Conservation (phyloP, 2,888 invertebrate genomes). For the Drosophila picticornis region DNA sequence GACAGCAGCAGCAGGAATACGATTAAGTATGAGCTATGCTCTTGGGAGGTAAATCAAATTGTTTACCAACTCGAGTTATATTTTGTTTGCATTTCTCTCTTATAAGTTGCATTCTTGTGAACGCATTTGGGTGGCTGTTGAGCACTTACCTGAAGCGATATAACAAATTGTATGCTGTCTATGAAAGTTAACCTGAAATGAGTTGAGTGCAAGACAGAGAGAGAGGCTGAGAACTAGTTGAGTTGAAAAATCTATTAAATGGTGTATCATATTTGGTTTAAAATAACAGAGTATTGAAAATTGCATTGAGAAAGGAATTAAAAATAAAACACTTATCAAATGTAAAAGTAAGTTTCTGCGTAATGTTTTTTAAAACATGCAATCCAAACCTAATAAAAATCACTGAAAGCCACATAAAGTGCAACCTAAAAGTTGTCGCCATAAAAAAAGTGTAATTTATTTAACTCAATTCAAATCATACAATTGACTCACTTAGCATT, state of each 20-base stretch:
- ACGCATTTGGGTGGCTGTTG: conserved; percentile 13
- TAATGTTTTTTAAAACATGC: not conserved
- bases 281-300: not conserved
- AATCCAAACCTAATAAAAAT: not conserved
- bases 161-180: conserved; percentile 46
- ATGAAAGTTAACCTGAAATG: conserved; percentile 37
- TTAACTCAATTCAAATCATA: not conserved
- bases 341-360: not conserved
- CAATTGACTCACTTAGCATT: not conserved
- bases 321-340: not conserved
- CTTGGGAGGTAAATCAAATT: conserved; percentile 51
- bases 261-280: not conserved
- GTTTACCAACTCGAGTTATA: conserved; percentile 20
- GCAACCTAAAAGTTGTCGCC: not conserved
- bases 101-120: conserved; percentile 28
- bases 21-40: conserved; percentile 42
- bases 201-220: not conserved
- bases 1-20: conserved; percentile 16
- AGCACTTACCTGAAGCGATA: conserved; percentile 54
- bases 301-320: not conserved
- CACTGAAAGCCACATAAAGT: too few species aligned
- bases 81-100: conserved; percentile 13
- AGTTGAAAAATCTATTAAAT: conserved; percentile 12
- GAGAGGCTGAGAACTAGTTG: not conserved
- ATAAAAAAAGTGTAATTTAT: not conserved